Percentiles rank a stretch among this genome's conserved stretches.
Evolutionary conservation across 1,140 invertebrate species (phyloP).

Genomic region (Drosophila carrolli): DNA sequence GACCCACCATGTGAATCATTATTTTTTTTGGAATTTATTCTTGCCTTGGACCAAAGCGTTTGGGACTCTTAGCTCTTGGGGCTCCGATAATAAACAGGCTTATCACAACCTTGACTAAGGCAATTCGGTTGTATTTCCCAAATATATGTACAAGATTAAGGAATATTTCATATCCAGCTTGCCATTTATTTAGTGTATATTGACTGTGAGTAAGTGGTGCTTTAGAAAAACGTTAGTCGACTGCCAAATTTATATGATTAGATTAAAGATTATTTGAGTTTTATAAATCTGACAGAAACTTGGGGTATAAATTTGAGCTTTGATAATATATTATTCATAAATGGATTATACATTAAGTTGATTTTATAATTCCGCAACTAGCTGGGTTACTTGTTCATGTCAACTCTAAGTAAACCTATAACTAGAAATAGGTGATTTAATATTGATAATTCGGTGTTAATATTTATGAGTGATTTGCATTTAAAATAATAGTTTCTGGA

Average conservation of each 20-base stretch:
- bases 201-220: not conserved
- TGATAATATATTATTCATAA: too few species aligned
- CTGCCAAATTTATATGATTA: not conserved
- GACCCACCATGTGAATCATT: constrained; percentile 5
- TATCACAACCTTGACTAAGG: constrained; percentile 1
- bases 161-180: not conserved
- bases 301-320: too few species aligned
- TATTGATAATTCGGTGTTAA: too few species aligned
- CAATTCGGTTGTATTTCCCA: not conserved
- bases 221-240: not conserved
- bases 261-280: constrained; percentile 1
- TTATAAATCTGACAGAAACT: not conserved
- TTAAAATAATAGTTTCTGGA: too few species aligned
- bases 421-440: too few species aligned
- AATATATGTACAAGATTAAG: not conserved
- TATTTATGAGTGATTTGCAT: too few species aligned
- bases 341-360: too few species aligned
- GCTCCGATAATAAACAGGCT: not conserved
- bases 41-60: not conserved
- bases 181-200: too few species aligned
- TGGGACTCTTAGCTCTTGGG: not conserved
- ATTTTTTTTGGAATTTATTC: not conserved
- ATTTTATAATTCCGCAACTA: too few species aligned
- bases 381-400: too few species aligned
- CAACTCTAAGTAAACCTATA: too few species aligned